phyloP scores from a whole-genome alignment of 1,140 invertebrate species.

The Drosophila bocqueti region DNA sequence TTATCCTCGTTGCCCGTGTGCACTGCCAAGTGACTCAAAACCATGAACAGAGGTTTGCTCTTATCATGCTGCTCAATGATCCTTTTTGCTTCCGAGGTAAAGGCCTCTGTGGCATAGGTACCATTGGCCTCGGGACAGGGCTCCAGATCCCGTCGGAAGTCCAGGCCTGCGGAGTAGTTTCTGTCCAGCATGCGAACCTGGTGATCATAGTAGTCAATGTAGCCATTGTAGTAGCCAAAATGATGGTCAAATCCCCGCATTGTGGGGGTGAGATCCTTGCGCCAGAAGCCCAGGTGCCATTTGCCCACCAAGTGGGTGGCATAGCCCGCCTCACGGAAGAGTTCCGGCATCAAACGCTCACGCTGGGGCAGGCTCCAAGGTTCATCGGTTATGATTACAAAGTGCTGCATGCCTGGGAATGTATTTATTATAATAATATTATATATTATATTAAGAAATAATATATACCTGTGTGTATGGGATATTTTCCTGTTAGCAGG shows the following conservation, averaged over 20 bases:
- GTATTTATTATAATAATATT: no score
- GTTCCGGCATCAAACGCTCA: conserved; percentile 91
- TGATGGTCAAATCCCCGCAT: conserved; percentile 93
- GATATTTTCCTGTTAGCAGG: conserved; percentile 93
- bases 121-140: conserved; percentile 87
- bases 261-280: conserved; percentile 90
- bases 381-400: conserved; percentile 90
- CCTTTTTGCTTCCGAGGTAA: conserved; percentile 89
- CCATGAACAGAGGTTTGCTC: conserved; percentile 90
- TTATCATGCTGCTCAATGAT: conserved; percentile 89
- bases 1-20: conserved; percentile 90
- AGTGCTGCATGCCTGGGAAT: conserved; percentile 90
- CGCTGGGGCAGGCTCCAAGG: conserved; percentile 90
- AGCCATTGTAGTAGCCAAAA: conserved; percentile 93
- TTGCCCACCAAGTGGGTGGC: conserved; percentile 94
- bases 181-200: conserved; percentile 85
- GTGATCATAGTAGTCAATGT: conserved; percentile 94
- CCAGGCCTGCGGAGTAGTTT: conserved; percentile 86
- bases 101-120: conserved; percentile 91
- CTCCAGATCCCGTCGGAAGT: conserved; percentile 88
- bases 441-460: no score
- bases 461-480: conserved; percentile 90
- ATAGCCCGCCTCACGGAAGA: conserved; percentile 92
- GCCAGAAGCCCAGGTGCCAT: conserved; percentile 93
- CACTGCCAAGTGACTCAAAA: conserved; percentile 92